Evolutionary conservation across 1,140 invertebrate species (phyloP).

Genomic region (Trypoxylus dichotomus): DNA sequence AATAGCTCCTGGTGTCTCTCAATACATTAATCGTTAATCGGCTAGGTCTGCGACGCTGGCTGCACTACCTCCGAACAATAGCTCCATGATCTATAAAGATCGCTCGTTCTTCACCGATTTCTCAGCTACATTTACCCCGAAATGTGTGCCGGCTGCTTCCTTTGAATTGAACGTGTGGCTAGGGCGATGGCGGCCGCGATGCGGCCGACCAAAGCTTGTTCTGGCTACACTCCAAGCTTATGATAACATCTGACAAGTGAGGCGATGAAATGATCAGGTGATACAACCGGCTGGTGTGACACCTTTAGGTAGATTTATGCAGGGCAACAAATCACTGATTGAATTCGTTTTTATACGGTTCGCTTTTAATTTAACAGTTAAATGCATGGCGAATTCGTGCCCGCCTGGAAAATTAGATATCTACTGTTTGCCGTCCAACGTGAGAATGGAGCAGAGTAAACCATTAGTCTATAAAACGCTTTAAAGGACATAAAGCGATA

Average conservation of each 20-base stretch:
- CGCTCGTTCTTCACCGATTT: constrained; percentile 53
- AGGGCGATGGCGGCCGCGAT: background rate
- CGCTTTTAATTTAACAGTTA: constrained; percentile 21
- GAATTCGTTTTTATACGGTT: constrained; percentile 24
- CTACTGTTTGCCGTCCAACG: background rate
- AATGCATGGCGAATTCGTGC: background rate
- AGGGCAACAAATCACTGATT: constrained; percentile 25
- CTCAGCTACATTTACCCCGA: constrained; percentile 54
- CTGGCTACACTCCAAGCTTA: constrained; percentile 25
- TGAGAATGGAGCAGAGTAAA: background rate
- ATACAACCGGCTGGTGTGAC: background rate
- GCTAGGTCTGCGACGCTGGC: constrained; percentile 36
- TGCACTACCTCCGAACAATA: constrained; percentile 47
- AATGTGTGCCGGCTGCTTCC: constrained; percentile 47
- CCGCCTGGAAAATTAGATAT: constrained; percentile 3
- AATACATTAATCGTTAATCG: constrained; percentile 55
- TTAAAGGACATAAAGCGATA: too few species aligned
- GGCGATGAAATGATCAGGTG: constrained; percentile 26
- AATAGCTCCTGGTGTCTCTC: constrained; percentile 44
- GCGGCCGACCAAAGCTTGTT: background rate
- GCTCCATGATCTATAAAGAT: constrained; percentile 52
- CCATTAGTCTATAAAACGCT: too few species aligned
- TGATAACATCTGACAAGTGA: constrained; percentile 32
- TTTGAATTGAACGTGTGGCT: constrained; percentile 31
- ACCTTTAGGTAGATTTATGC: background rate